Conservation (phyloP, 2,113 vertebrate species). For the Phycodurus eques region DNA sequence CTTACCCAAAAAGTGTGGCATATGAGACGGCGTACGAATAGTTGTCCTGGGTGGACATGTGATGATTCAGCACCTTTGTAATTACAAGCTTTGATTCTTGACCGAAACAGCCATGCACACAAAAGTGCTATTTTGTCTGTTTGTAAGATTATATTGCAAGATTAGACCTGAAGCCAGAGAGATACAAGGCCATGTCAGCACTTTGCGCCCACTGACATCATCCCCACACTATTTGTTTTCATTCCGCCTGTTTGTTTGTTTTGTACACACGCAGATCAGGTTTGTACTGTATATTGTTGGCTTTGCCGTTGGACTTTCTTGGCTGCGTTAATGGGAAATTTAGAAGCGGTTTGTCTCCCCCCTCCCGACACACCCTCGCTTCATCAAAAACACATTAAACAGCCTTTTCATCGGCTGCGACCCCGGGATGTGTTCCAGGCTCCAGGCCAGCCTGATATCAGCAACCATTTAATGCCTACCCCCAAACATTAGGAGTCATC, state of each 20-base stretch:
- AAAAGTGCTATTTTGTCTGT: constrained; percentile 20
- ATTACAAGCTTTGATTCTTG: constrained; percentile 22
- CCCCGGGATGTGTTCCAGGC: constrained; percentile 43
- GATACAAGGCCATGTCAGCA: neutral
- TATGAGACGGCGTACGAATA: constrained; percentile 2
- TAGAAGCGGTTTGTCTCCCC: constrained; percentile 36
- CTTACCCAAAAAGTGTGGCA: neutral
- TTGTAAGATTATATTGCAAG: constrained; percentile 16
- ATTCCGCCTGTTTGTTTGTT: constrained; percentile 10
- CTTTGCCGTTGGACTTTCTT: constrained; percentile 32
- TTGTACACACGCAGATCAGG: constrained; percentile 17
- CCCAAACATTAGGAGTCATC: constrained; percentile 56
- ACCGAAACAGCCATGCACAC: constrained; percentile 1
- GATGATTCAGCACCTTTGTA: constrained; percentile 35
- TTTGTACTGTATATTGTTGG: constrained; percentile 7
- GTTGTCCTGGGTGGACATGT: constrained; percentile 18
- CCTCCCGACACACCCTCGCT: constrained; percentile 1
- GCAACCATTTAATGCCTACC: constrained; percentile 44
- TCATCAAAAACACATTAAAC: constrained; percentile 47
- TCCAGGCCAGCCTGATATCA: constrained; percentile 47
- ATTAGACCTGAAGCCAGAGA: constrained; percentile 4
- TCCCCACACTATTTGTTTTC: constrained; percentile 20
- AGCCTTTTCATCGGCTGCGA: constrained; percentile 45
- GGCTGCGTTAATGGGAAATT: constrained; percentile 34
- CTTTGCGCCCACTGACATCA: constrained; percentile 10